A percentile compares a stretch with the other conserved stretches of the same genome.
These are phyloP conservation scores for Coptotermes formosanus DNA, from an alignment of 1,140 invertebrate species.

Conservation along the genomic window DNA sequence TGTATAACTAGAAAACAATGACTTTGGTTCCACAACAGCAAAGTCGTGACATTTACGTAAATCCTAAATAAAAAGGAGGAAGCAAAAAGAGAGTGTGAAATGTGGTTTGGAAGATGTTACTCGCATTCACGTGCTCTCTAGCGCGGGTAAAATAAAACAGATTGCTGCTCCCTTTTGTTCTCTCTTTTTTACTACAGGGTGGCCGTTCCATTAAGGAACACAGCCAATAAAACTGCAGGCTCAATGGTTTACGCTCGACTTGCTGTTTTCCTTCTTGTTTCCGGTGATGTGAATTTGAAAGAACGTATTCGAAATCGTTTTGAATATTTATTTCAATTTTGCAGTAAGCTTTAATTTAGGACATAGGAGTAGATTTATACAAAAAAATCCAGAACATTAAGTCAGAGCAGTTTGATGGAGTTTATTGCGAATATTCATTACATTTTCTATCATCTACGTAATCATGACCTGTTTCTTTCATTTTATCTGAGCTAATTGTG, in stretches of 20 bases:
- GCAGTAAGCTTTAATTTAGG: too few relatives aligned
- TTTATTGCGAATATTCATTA: too few relatives aligned
- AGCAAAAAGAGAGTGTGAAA: constrained; percentile 7
- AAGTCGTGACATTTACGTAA: constrained; percentile 12
- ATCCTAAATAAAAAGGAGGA: background rate
- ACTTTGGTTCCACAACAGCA: background rate
- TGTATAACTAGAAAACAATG: constrained; percentile 7
- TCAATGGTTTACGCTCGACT: background rate
- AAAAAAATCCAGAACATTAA: too few relatives aligned
- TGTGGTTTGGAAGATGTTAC: constrained; percentile 14
- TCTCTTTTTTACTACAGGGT: background rate
- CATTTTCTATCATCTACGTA: too few relatives aligned
- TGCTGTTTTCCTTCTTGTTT: background rate
- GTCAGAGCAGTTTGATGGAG: too few relatives aligned
- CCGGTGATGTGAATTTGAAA: too few relatives aligned
- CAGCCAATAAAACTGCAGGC: background rate
- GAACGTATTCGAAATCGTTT: too few relatives aligned
- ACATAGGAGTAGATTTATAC: too few relatives aligned
- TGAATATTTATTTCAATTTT: too few relatives aligned
- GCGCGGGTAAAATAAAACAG: background rate
- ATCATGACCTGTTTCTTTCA: too few relatives aligned
- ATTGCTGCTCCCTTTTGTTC: background rate
- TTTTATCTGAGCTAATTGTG: too few relatives aligned
- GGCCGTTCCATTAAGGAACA: background rate
- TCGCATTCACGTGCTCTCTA: background rate